Conservation (phyloP, 2,888 invertebrate genomes). For the Orthosia gracilis region DNA sequence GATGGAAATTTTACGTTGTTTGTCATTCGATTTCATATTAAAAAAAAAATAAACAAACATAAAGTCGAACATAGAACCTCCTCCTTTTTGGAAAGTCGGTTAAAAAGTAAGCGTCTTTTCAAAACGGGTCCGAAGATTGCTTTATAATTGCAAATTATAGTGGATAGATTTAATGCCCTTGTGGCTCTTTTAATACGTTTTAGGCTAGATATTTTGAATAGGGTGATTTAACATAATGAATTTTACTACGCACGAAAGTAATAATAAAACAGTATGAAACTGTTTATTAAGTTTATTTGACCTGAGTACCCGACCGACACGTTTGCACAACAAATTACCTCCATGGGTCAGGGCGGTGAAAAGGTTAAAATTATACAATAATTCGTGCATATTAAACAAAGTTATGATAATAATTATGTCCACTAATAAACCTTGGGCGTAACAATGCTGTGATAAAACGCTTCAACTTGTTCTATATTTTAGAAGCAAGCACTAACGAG, state of each 20-base stretch:
- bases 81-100: no score
- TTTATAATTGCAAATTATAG: neutral
- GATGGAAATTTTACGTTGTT: neutral
- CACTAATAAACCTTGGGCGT: no score
- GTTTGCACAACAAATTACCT: slow-evolving; percentile 17
- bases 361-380: slow-evolving; percentile 24
- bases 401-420: neutral
- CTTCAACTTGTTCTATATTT: no score
- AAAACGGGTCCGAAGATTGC: no score
- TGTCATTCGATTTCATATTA: neutral
- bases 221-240: neutral
- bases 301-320: neutral
- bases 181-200: neutral
- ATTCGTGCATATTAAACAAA: slow-evolving; percentile 5
- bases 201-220: neutral
- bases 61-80: no score
- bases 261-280: slow-evolving; percentile 21
- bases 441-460: neutral
- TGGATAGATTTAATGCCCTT: neutral
- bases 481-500: no score
- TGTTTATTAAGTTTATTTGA: slow-evolving; percentile 23
- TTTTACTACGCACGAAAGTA: neutral
- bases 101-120: neutral
- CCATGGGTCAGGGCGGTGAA: neutral
- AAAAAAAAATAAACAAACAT: no score